Base-by-base conservation (phyloP, 2,797 vertebrate species). In the Peromyscus attwateri region DNA sequence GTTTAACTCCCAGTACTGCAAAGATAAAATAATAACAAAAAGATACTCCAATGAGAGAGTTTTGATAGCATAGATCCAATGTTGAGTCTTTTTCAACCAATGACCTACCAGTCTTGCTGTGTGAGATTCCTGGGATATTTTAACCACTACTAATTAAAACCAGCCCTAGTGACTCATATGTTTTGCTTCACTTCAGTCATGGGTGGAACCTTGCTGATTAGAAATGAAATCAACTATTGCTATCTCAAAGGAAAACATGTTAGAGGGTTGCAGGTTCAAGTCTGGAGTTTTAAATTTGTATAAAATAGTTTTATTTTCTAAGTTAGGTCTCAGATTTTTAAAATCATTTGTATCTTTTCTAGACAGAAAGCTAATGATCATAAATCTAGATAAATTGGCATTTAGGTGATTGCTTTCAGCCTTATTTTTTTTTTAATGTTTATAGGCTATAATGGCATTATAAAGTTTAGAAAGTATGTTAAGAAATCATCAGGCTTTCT, bases 101-200 rank as follows among this genome's bases (percentile, higher is more conserved):
- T 46, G 62, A 2, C 75, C 13, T 84, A n/a, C 43, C 82, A 37
- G 37, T 89, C 52, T 89, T 60, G 31, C 68, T 81, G 62, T 46
- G 11, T 49, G 57, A 93, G 57, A 40, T 95, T 70, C 46, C 79
- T 90, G 34, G 94, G 55, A 43, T 62, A 11, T 88, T 94, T 81
- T 92, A 93, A 91, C 46, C 1, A 40, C 57, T 92, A 40, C 62
- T 95, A 66, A 80, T 84, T 94, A 89, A 87, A 96, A 95, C 37
- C 55, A 70, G 27, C 62, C 76, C 60, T 70, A 37, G 60, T 57
- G 66, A 81, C 71, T 13, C 10, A 8, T 82, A 64, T 85, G 75
- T 75, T 89, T 46, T 89, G 40, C 79, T 92, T 90, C 75, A 34
- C 13, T 89, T 80, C 13, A 49, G 6, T 85, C 27, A 75, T 75